These are phyloP conservation scores for Morpho achilles DNA, from an alignment of 2,888 invertebrate species.

Conservation along the genomic window DNA sequence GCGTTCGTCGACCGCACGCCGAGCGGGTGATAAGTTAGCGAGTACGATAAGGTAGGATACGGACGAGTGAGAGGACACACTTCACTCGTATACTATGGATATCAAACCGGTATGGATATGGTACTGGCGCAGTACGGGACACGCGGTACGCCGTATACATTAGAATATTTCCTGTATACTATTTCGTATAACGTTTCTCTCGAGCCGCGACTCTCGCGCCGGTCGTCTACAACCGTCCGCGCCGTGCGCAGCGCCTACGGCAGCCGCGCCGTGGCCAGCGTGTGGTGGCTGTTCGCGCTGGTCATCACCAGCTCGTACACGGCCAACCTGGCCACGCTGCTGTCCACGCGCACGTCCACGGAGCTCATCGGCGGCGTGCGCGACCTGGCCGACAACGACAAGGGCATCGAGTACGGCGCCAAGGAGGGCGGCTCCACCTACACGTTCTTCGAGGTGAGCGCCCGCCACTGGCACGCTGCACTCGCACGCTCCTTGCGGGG, in stretches of 20 bases:
- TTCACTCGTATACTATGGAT: too few relatives aligned
- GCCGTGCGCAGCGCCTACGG: conserved; percentile 85
- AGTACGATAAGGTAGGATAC: too few relatives aligned
- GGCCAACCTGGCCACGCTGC: conserved; percentile 93
- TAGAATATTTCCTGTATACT: too few relatives aligned
- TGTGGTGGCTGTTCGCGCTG: conserved; percentile 94
- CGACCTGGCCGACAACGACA: conserved; percentile 88
- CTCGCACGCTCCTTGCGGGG: too few relatives aligned
- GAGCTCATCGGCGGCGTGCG: conserved; percentile 86
- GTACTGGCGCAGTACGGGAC: too few relatives aligned
- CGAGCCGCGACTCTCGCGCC: neutral
- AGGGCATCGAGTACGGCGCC: conserved; percentile 91
- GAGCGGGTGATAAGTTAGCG: too few relatives aligned
- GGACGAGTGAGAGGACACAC: too few relatives aligned
- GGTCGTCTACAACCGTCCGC: neutral
- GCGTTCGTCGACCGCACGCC: too few relatives aligned
- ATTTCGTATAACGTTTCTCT: conserved; percentile 35
- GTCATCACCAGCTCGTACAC: conserved; percentile 93
- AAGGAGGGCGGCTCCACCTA: conserved; percentile 91
- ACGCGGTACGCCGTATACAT: too few relatives aligned
- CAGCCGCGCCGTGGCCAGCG: conserved; percentile 90
- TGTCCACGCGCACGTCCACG: conserved; percentile 87
- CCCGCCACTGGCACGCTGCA: too few relatives aligned
- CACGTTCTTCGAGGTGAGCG: conserved; percentile 89
- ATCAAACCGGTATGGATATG: too few relatives aligned